A percentile compares a stretch with the other conserved stretches of the same genome.
Conservation (phyloP, 2,797 vertebrate species). For the Meriones psammophilus region DNA sequence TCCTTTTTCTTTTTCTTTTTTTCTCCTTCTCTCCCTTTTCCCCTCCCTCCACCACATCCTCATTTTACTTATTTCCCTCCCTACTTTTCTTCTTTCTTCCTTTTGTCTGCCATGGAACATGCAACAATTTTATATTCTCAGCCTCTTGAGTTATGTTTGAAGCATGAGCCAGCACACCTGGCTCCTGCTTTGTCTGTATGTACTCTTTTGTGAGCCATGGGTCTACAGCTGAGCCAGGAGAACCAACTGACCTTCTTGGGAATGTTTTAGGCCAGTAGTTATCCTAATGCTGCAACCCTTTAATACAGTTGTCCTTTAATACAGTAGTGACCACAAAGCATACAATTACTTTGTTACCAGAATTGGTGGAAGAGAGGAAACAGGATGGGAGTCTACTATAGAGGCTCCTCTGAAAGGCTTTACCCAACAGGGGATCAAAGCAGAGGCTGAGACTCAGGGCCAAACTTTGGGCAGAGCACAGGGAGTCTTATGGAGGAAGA, state of each 20-base stretch:
- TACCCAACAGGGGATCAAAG: too few species aligned
- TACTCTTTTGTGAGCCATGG: not conserved
- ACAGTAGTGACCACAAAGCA: not conserved
- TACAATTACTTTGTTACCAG: not conserved
- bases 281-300: not conserved
- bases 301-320: not conserved
- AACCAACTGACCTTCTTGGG: rapidly evolving
- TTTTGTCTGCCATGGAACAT: not conserved
- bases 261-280: not conserved
- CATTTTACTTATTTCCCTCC: not conserved
- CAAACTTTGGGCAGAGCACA: too few species aligned
- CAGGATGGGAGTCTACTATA: too few species aligned
- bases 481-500: too few species aligned
- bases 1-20: not conserved
- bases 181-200: not conserved
- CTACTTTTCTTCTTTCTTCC: not conserved
- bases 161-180: too few species aligned
- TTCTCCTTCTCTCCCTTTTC: rapidly evolving
- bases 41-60: not conserved
- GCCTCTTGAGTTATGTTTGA: not conserved
- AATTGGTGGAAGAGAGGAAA: too few species aligned
- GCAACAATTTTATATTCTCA: not conserved
- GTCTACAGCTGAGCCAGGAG: too few species aligned
- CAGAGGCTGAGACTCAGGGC: too few species aligned
- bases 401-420: too few species aligned